Base-by-base conservation (phyloP, 2,797 vertebrate genomes). In the Sebastes steindachneri region DNA sequence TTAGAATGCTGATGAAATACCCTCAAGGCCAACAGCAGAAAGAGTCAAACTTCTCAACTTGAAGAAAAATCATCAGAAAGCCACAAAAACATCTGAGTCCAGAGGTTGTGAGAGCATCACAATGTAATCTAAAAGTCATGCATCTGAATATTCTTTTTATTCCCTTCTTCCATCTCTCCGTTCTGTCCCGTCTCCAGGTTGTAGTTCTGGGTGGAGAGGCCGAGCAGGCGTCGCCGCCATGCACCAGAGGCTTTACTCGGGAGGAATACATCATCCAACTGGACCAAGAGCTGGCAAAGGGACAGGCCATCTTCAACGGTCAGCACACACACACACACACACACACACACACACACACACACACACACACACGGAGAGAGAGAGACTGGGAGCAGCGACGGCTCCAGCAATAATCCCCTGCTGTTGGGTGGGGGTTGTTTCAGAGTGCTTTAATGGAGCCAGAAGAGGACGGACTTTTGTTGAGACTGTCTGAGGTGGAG, bases 271-370 rank as follows among this genome's bases (percentile, higher is more conserved):
- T 88, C 75, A 83, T 90, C 9, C 12, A 82, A 74, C 59, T 45
- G 33, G 89, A 91, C 25, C 81, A 51, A 25, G 89, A 93, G 69
- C 74, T 91, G 79, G 78, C 73, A 26, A 78, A 89, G 80, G 92
- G 93, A 81, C 92, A 92, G 83, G 82, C 89, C 4, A 66, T 95
- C 79, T 85, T 86, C 78, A 93, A 93, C 54, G 89, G 94, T 94
- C 65, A 92, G 93, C 26, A 2, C 55, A 17, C 51, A 1, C 45
- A 29, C 74, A 9, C 75, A 7, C 48, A 60, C 55, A 31, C 74
- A 54, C 80, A 7, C 75, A 68, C 70, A 67, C 71, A 57, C 66
- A 68, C 75, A 64, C 77, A 76, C 73, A 57, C 71, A 73, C 65
- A 31, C 29, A 31, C 29, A 31, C 31, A 33, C 9, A 9, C 9